Conservation (phyloP, 64 coral and sea anemone genomes). For the Pocillopora damicornis region DNA sequence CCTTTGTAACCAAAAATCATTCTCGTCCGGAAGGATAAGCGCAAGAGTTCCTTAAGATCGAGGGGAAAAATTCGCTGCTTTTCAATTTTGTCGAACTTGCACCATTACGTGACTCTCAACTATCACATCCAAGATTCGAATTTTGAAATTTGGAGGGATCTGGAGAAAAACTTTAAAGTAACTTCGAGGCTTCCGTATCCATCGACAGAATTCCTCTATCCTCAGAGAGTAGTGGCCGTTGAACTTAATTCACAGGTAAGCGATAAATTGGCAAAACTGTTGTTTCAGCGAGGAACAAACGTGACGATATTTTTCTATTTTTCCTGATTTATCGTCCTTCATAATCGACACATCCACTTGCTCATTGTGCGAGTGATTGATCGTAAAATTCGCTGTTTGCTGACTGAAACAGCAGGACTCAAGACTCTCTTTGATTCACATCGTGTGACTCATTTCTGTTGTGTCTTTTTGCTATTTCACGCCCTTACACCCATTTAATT, state of each 20-base stretch:
- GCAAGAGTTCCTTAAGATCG: no score
- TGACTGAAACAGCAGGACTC: conserved; percentile 16
- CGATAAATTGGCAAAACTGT: not conserved
- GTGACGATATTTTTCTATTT: not conserved
- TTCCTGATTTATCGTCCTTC: not conserved
- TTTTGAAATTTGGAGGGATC: not conserved
- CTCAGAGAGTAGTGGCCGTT: not conserved
- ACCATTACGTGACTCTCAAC: no score
- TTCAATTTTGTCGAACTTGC: no score
- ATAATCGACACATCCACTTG: not conserved
- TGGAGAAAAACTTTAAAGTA: not conserved
- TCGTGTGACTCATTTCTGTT: not conserved
- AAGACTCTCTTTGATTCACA: not conserved
- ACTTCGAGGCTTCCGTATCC: not conserved
- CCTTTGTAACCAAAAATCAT: no score
- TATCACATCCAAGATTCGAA: not conserved
- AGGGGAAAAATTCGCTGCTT: no score
- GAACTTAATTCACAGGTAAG: not conserved
- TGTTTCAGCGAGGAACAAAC: not conserved
- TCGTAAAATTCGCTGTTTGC: conserved; percentile 14
- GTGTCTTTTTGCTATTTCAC: not conserved
- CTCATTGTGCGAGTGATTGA: conserved; percentile 1
- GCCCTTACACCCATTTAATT: not conserved
- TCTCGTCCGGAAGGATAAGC: no score
- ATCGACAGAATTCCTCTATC: not conserved